Base-by-base conservation (phyloP, 2,888 invertebrate species). In the Eupithecia subumbrata region DNA sequence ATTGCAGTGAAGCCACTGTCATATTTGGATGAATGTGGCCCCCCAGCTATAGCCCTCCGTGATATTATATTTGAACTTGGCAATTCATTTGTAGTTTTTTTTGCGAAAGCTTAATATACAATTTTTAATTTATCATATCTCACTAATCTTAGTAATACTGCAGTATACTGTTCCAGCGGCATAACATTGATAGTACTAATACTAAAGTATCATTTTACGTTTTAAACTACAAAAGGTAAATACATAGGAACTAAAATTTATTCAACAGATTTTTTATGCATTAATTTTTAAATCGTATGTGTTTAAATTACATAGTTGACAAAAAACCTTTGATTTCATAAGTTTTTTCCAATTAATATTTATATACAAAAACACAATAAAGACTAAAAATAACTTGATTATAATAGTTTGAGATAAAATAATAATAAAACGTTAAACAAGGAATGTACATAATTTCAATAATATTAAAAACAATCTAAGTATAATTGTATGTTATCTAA, bases 401-500 rank as follows among this genome's bases (percentile, higher is more conserved):
- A 68, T 16, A 25, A 12, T 68, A 9, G 43, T 68, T 68, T 68
- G 40, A 68, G 14, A 68, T 16, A 71, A 69, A 70, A 66, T 34
- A 14, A 73, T 60, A 43, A 34, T 25, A 66, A 9, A 72, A 45
- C 11, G 40, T 52, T 60, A 73, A 76, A 63, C 60, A 74, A 30
- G 74, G 74, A 77, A 77, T 77, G 77, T 74, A 52, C 52, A 67
- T 16, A 68, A 52, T 68, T 37, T 45, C 25, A 67, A 71, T 76
- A 73, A 76, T 16, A 73, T 66, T 73, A 70, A 70, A 73, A 73
- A 76, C 68, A 71, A 71, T 60, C 8, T 34, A 43, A 12, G 48
- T 48, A 34, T 22, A 22, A 48, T 52, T 40, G 16, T 68, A 45
- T 52, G 45, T 60, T 71, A 67, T 56, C 73, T 74, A 76, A 64